Evolutionary conservation across 1,140 invertebrate species (phyloP), one percentile per base, ranked within the genome.

Genomic region (Aphelenchoides fujianensis): DNA sequence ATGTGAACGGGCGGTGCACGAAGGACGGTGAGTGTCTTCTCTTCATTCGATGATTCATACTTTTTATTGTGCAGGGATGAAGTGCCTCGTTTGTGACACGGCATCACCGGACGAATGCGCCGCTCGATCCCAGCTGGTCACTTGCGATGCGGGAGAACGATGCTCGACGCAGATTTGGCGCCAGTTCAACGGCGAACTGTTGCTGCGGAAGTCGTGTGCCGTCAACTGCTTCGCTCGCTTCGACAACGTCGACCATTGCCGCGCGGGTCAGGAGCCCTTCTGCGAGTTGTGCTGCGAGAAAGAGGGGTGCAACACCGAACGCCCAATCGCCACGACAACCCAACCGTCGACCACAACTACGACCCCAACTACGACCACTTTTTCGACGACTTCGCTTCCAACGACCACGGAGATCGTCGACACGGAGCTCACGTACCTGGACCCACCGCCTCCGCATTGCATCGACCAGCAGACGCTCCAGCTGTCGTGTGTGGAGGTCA

Each of bases 381-480:
- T 16, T 48, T 16, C 16, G 16, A n/a, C 41, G 41, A 16, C 41
- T 48, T n/a, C 16, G 41, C 41, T 48, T n/a, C n/a, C 41, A 48
- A 48, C 41, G n/a, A 48, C 16, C n/a, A n/a, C n/a, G n/a, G n/a
- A n/a, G n/a, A n/a, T n/a, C n/a, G n/a, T n/a, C n/a, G n/a, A n/a
- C n/a, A n/a, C n/a, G n/a, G 41, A 48, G 12, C 41, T 61, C 31
- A n/a, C 16, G n/a, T 37, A 66, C 53, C 31, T 66, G 28, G 63
- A 66, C 53, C 36, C 36, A 36, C 27, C 63, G 27, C 61, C 64
- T 19, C 70, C 70, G 28, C 23, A 55, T 16, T 72, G 70, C 31
- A 54, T 72, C 2, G 70, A 72, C 52, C 30, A 27, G 35, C 70
- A 72, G 37, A 28, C 70, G 9, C 54, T 72, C 34, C 53, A 70